Conservation (phyloP, 2,113 vertebrate genomes). For the Prochilodus magdalenae region DNA sequence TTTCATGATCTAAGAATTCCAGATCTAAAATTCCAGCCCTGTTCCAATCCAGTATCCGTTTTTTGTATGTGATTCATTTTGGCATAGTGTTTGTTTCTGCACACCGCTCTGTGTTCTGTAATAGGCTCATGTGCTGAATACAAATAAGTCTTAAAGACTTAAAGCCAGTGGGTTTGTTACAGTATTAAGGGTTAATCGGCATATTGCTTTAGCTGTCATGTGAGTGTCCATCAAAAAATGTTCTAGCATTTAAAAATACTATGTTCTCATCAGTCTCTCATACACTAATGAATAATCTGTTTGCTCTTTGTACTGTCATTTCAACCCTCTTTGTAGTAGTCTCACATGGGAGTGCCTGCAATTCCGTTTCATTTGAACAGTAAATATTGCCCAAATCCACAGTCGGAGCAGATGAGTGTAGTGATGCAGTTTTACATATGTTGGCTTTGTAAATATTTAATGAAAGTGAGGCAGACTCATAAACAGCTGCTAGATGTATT, state of each 20-base stretch:
- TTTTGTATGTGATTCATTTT: too few species aligned
- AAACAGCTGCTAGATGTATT: conserved; percentile 45
- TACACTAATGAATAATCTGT: neutral
- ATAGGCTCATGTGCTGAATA: too few species aligned
- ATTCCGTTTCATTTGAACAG: conserved; percentile 9
- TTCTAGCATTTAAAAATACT: neutral
- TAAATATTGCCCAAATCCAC: conserved; percentile 1
- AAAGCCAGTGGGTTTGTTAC: neutral
- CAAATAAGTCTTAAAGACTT: neutral
- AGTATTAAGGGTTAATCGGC: neutral
- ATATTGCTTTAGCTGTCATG: neutral
- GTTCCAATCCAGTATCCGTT: too few species aligned
- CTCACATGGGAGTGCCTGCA: conserved; percentile 18
- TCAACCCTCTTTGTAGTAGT: conserved; percentile 4
- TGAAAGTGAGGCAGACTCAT: conserved; percentile 11
- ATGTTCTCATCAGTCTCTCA: neutral
- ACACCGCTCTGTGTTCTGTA: too few species aligned
- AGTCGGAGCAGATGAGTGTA: neutral
- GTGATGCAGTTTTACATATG: conserved; percentile 17
- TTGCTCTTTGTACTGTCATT: conserved; percentile 9
- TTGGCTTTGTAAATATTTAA: conserved; percentile 29
- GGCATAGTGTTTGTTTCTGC: too few species aligned
- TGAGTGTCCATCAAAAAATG: neutral
- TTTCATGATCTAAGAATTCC: too few species aligned
- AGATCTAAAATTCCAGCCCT: too few species aligned